These are phyloP conservation scores for Drosophila nikananu DNA, from an alignment of 1,140 invertebrate species.

Conservation along the genomic window DNA sequence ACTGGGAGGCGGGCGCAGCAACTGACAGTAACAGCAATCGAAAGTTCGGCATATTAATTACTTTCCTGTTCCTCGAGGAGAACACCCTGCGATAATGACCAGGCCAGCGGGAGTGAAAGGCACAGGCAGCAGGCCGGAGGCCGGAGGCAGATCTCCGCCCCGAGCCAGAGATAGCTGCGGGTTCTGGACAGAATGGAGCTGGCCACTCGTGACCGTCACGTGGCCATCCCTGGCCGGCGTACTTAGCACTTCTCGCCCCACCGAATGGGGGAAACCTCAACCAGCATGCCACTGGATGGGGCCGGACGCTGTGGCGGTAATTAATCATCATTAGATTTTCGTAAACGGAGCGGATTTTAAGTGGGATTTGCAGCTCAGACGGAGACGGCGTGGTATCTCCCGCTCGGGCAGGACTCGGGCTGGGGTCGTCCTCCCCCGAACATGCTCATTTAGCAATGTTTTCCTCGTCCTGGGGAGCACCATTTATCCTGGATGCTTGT, in stretches of 20 bases:
- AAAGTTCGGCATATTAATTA: constrained; percentile 53
- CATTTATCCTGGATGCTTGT: constrained; percentile 44
- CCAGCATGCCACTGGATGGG: constrained; percentile 47
- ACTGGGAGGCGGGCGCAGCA: background rate
- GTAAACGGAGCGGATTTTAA: constrained; percentile 83
- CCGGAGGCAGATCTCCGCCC: background rate
- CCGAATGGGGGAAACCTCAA: constrained; percentile 53
- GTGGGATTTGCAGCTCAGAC: constrained; percentile 80
- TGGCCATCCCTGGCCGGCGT: constrained; percentile 36
- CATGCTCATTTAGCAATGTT: constrained; percentile 83
- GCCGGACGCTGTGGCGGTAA: constrained; percentile 57
- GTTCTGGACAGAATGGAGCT: constrained; percentile 8
- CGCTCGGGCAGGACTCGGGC: constrained; percentile 20
- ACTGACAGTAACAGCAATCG: constrained; percentile 44
- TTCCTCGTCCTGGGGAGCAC: constrained; percentile 26
- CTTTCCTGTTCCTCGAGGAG: constrained; percentile 39
- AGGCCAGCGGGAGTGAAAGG: constrained; percentile 49
- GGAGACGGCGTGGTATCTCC: constrained; percentile 26
- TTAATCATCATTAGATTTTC: constrained; percentile 85
- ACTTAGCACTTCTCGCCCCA: constrained; percentile 69
- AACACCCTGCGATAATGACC: constrained; percentile 48
- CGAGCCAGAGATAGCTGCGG: constrained; percentile 18
- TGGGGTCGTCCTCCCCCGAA: constrained; percentile 21
- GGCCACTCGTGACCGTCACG: constrained; percentile 26
- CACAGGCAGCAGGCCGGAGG: background rate